Evolutionary conservation across 1,140 invertebrate genomes (phyloP).

Genomic region (Meteorus sp.): DNA sequence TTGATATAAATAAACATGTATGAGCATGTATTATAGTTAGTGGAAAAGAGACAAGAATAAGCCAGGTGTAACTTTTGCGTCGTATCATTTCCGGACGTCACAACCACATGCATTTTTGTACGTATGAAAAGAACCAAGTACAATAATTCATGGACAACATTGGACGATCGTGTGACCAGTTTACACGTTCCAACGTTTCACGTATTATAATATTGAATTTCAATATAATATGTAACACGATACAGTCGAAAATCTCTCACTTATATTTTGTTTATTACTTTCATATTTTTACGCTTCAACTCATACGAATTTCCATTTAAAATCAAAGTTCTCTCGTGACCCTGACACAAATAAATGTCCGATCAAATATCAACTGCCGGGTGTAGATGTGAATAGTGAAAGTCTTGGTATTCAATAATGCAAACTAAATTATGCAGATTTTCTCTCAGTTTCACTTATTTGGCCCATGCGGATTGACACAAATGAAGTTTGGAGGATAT

Average conservation of each 20-base stretch:
- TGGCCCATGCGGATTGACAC: too few relatives aligned
- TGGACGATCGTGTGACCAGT: constrained; percentile 8
- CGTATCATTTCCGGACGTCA: constrained; percentile 33
- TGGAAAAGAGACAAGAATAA: constrained; percentile 19
- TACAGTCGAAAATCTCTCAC: not conserved
- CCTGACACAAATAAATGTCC: constrained; percentile 17
- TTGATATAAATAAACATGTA: constrained; percentile 31
- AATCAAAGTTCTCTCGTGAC: not conserved
- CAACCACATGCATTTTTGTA: constrained; percentile 19
- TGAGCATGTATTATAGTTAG: not conserved
- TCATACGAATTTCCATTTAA: not conserved
- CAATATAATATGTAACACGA: not conserved
- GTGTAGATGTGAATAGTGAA: not conserved
- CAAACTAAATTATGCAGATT: constrained; percentile 4
- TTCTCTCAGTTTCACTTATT: not conserved
- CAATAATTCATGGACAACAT: constrained; percentile 33
- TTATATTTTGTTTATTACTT: constrained; percentile 3
- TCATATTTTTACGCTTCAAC: not conserved
- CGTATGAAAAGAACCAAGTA: constrained; percentile 14
- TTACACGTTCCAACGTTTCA: constrained; percentile 6
- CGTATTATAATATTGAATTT: not conserved
- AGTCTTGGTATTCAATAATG: not conserved
- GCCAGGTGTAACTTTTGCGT: constrained; percentile 39
- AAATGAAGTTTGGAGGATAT: not conserved
- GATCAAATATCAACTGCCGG: not conserved